Evolutionary conservation across 2,113 vertebrate species (phyloP), one percentile per base, ranked within the genome.

Genomic region (Machaerirhynchus nigripectus): DNA sequence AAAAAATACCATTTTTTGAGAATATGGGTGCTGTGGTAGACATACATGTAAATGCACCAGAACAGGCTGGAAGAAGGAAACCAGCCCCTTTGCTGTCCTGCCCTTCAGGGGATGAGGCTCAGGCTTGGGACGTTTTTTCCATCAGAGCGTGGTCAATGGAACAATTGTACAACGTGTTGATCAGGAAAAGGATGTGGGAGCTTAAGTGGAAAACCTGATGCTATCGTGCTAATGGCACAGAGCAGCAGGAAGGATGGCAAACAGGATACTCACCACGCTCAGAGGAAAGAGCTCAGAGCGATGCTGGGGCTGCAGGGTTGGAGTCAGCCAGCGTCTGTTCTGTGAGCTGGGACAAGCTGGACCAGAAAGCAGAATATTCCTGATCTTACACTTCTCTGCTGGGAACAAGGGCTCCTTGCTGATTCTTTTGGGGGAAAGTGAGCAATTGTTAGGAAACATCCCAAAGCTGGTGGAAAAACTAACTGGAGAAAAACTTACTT

Each of bases 151-250:
- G 57, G 77, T 87, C 90, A 82, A 47, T 83, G 82, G 84, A 70
- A 94, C 81, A 79, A 74, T 70, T 39, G 4, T 63, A 44, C 2
- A 7, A 33, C 0, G 0, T 31, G 69, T 49, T 74, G 81, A 55
- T 77, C 92, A 78, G 96, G 90, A 95, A 94, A 76, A 87, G 95
- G 90, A 91, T 93, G 92, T 84, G 78, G 74, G 82, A 71, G 57
- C 64, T n/a, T 22, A 68, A 84, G 84, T 91, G 94, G 94, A 87
- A 97, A 82, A 90, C 40, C 74, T 73, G 95, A 87, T 68, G 7
- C 17, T 50, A 3, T 52, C 2, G 0, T 56, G 70, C 67, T 76
- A 40, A 64, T 37, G 79, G 87, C 84, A 77, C 6, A 52, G 64
- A 80, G 82, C 81, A 60, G 90, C 52, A 79, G 95, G 93, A 85